Evolutionary conservation across 2,888 invertebrate species (phyloP).

Genomic region (Pollenia angustigena): DNA sequence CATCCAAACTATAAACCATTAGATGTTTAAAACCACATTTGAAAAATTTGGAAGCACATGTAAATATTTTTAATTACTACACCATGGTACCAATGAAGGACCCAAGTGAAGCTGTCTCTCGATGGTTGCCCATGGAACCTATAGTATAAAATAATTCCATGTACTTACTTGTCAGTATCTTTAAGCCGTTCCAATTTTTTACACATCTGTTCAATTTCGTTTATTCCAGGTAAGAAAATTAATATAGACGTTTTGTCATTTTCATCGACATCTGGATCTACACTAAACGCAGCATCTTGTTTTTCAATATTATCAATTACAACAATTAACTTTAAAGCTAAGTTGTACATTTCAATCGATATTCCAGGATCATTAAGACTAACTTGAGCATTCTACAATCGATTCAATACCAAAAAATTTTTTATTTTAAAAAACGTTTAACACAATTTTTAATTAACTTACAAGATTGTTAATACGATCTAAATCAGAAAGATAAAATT

Average conservation of each 20-base stretch:
- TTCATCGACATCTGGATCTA: conserved; percentile 84
- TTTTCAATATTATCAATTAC: conserved; percentile 85
- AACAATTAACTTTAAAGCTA: conserved; percentile 87
- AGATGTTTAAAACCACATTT: too few species aligned
- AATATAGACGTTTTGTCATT: conserved; percentile 87
- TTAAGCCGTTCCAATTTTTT: conserved; percentile 80
- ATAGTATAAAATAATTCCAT: background rate
- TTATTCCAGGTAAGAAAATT: conserved; percentile 94
- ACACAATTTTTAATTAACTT: conserved; percentile 77
- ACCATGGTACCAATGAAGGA: too few species aligned
- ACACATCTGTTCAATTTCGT: conserved; percentile 91
- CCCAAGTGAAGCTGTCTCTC: too few species aligned
- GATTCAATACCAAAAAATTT: conserved; percentile 13
- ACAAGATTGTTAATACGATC: conserved; percentile 84
- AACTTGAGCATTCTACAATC: conserved; percentile 84
- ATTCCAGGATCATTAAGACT: conserved; percentile 86
- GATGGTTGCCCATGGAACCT: too few species aligned
- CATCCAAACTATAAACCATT: too few species aligned
- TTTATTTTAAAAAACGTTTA: background rate
- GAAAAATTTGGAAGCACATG: too few species aligned
- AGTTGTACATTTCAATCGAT: conserved; percentile 86
- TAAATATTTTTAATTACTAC: too few species aligned
- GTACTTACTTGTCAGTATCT: conserved; percentile 72
- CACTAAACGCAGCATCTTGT: conserved; percentile 80
- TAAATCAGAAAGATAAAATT: conserved; percentile 87